Evolutionary conservation across 2,797 vertebrate species (phyloP).

Genomic region (Pseudochirops cupreus): DNA sequence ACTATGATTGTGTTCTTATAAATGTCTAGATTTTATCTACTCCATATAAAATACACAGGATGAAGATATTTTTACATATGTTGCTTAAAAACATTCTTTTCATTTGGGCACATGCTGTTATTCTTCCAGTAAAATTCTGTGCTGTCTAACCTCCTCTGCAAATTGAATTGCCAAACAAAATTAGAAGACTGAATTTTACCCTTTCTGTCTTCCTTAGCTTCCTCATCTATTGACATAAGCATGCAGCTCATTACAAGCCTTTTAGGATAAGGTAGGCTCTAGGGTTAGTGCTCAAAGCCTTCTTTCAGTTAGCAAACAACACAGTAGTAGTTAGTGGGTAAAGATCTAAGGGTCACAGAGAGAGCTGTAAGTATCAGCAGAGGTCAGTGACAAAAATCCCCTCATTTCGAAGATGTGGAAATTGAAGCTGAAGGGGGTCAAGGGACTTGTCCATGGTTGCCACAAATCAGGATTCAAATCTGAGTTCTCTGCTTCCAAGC

Average conservation of each 20-base stretch:
- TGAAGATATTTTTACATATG: not conserved
- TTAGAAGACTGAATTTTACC: not conserved
- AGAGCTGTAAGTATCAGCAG: not conserved
- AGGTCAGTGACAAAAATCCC: not conserved
- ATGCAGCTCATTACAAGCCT: conserved; percentile 11
- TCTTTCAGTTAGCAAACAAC: conserved; percentile 59
- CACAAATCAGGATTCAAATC: not conserved
- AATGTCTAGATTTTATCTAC: not conserved
- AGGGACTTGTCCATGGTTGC: not conserved
- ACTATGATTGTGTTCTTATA: not conserved
- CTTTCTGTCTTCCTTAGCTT: not conserved
- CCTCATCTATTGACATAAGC: conserved; percentile 34
- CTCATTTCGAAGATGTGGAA: not conserved
- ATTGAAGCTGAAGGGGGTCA: not conserved
- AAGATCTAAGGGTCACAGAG: not conserved
- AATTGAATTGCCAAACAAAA: not conserved
- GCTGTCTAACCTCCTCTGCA: not conserved
- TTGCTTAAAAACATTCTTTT: not conserved
- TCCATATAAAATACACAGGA: not conserved
- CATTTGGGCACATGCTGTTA: not conserved
- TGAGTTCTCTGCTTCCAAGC: not conserved
- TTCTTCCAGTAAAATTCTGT: not conserved
- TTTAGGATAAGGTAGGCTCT: conserved; percentile 1
- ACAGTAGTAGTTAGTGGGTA: conserved; percentile 62
- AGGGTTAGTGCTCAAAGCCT: conserved; percentile 70